Base-by-base conservation (phyloP, 1,140 invertebrate genomes). In the Leptinotarsa undecemlineata region DNA sequence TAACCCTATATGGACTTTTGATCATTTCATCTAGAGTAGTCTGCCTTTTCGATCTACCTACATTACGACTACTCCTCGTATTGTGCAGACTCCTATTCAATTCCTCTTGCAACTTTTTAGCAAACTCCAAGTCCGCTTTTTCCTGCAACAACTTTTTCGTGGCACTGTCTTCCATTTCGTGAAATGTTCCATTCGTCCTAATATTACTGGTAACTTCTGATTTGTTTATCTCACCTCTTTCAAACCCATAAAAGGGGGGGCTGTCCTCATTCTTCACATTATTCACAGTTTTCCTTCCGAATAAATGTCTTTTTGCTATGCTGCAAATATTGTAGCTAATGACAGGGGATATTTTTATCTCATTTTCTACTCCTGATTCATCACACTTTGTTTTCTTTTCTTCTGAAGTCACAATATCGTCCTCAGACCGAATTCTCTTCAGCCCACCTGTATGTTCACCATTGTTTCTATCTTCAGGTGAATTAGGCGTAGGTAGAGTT, bases 101-200 rank as follows among this genome's bases (percentile, higher is more conserved):
- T 48, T 78, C 71, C 21, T 79, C 77, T 68, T 82, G 81, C 57
- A 82, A 61, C 62, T 78, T 82, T 74, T 77, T 78, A 3, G 81
- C 81, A 42, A 79, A 74, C 71, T 77, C 77, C 64, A 77, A 82
- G 76, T 82, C 81, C 19, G 77, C 60, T 71, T 80, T 76, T 57
- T 81, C 81, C 67, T 82, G 81, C 21, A 76, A 62, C 23, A 74
- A 48, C 62, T 60, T 75, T 72, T n/a, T 57, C 14, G n/a, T 57
- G 33, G n/a, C 17, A 57, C 3, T 60, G n/a, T 57, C 26, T 21
- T 19, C 23, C 20, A 19, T 20, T 71, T 71, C 21, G 15, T 17
- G 48, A 20, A 48, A 42, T 19, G 33, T 63, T 72, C 57, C 60
- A 3, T 19, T 62, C 63, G 14, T 61, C 20, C 20, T 48, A 11